These are phyloP conservation scores for Halcyon senegalensis DNA, from an alignment of 2,113 vertebrate species.

Conservation along the genomic window DNA sequence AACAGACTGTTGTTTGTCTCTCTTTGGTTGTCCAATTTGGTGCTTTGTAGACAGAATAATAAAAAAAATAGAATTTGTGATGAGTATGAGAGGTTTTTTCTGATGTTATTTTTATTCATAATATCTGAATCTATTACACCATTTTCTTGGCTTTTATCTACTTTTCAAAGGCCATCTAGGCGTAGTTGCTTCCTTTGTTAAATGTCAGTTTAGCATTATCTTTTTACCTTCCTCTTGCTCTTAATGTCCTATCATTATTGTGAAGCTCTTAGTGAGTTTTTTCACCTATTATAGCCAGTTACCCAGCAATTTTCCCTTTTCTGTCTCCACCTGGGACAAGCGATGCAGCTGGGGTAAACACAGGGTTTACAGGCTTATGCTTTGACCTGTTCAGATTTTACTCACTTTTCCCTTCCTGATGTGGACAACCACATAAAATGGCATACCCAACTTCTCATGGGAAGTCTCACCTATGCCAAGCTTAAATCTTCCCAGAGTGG, in stretches of 20 bases:
- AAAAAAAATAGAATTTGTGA: background rate
- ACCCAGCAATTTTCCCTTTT: background rate
- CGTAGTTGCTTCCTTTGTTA: background rate
- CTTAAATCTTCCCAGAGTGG: background rate
- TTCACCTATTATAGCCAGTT: accelerated
- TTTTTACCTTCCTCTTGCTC: background rate
- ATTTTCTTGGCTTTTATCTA: background rate
- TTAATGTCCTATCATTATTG: background rate
- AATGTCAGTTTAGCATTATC: background rate
- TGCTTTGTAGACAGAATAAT: background rate
- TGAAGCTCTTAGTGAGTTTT: background rate
- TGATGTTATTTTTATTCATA: background rate
- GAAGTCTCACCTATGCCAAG: background rate
- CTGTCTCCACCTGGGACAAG: background rate
- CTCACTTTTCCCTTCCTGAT: background rate
- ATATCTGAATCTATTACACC: background rate
- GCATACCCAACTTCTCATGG: background rate
- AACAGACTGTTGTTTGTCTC: background rate
- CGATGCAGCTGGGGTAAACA: accelerated
- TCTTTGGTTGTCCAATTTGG: background rate
- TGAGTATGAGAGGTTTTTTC: background rate
- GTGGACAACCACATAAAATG: background rate
- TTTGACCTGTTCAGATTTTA: background rate
- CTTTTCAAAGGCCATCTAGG: background rate
- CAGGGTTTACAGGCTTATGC: background rate